Evolutionary conservation across 2,797 vertebrate species (phyloP).

Genomic region (Myotis myotis): DNA sequence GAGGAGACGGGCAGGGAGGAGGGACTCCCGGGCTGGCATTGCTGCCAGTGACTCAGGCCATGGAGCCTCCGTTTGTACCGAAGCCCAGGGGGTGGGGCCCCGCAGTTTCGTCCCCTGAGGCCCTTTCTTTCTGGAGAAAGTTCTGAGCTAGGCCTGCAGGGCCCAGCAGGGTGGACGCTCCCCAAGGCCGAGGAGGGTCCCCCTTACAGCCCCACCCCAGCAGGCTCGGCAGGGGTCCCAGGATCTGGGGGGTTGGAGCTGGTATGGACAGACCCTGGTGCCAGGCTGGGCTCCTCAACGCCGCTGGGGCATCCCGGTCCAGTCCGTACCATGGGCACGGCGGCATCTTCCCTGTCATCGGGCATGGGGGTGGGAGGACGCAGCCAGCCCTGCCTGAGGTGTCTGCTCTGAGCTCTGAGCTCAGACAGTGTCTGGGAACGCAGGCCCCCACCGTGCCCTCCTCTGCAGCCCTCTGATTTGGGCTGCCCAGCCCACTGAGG

Average conservation of each 20-base stretch:
- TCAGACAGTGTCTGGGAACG: not conserved
- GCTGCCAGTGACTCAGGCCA: conserved; percentile 60
- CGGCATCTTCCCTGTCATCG: not conserved
- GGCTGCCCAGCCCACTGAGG: not conserved
- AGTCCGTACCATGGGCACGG: fast-evolving
- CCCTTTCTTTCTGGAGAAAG: conserved; percentile 69
- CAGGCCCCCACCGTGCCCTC: not conserved
- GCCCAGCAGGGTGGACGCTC: not conserved
- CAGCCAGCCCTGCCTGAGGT: not conserved
- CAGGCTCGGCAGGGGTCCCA: not conserved
- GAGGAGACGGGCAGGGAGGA: not conserved
- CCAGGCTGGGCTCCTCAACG: not conserved
- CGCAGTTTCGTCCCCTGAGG: conserved; percentile 68
- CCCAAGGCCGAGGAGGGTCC: not conserved
- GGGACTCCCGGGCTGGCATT: not conserved
- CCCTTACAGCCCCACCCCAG: not conserved
- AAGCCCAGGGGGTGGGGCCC: conserved; percentile 48
- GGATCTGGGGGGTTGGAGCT: not conserved
- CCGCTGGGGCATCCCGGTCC: not conserved
- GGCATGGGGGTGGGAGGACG: not conserved
- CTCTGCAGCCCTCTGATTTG: not conserved
- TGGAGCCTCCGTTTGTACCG: not conserved
- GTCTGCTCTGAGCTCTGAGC: not conserved
- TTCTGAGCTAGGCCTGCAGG: conserved; percentile 44
- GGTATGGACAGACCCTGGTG: not conserved